Percentiles rank a stretch among this genome's conserved stretches.
These are phyloP conservation scores for Phoenicopterus ruber DNA, from an alignment of 2,113 vertebrate species.

Conservation along the genomic window DNA sequence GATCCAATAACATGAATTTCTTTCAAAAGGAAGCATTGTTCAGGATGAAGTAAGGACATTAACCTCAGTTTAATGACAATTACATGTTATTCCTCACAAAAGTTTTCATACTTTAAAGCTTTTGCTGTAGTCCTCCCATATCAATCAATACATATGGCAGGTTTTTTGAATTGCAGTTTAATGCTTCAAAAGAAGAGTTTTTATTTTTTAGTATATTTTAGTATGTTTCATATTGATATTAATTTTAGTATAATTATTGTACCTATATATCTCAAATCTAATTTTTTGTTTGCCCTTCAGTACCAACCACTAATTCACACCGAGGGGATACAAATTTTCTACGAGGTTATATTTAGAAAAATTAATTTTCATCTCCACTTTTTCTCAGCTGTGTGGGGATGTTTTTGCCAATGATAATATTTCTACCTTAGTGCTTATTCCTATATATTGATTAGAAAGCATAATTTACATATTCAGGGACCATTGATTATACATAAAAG, in stretches of 20 bases:
- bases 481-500: constrained; percentile 7
- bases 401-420: neutral
- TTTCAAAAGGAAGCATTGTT: neutral
- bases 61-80: neutral
- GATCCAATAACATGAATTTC: neutral
- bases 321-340: neutral
- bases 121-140: neutral
- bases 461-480: constrained; percentile 4
- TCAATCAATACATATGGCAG: neutral
- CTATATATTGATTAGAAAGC: constrained; percentile 1
- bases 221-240: neutral
- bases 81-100: neutral
- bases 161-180: neutral
- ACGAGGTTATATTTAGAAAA: neutral
- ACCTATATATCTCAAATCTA: neutral
- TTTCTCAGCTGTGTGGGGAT: neutral
- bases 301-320: neutral
- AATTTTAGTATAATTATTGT: neutral
- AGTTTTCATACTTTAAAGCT: neutral
- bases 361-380: neutral
- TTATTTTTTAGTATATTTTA: neutral
- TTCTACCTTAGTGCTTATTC: neutral
- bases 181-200: neutral
- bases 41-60: neutral
- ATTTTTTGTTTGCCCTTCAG: neutral